Conservation (phyloP, 2,797 vertebrate species). For the Melanotaenia parkinsoni region DNA sequence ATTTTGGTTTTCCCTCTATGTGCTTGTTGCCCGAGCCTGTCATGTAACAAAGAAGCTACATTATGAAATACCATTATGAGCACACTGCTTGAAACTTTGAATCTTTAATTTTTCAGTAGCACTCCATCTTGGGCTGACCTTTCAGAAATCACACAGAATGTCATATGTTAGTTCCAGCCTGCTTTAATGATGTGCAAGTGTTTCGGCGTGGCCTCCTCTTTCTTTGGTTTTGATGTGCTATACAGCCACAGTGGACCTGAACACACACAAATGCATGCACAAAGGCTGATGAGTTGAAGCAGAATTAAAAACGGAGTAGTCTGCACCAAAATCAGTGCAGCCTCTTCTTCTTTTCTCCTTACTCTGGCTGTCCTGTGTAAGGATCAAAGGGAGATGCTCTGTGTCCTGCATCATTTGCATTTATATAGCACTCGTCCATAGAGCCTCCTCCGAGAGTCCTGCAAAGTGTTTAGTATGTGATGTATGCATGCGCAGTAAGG, state of each 20-base stretch:
- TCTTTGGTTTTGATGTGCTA: neutral
- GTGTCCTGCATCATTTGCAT: constrained; percentile 62
- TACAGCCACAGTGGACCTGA: constrained; percentile 1
- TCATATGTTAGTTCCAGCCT: constrained; percentile 46
- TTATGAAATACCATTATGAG: constrained; percentile 20
- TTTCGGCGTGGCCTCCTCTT: neutral
- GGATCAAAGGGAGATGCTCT: constrained; percentile 21
- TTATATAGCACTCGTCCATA: constrained; percentile 55
- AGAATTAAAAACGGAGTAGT: constrained; percentile 20
- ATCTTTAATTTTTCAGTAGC: constrained; percentile 28
- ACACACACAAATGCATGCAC: constrained; percentile 16
- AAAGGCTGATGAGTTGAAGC: neutral
- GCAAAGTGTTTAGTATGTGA: constrained; percentile 52
- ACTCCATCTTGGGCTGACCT: constrained; percentile 64
- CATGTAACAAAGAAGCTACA: constrained; percentile 8
- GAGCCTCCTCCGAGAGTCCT: constrained; percentile 26
- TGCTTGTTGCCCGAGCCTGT: constrained; percentile 1
- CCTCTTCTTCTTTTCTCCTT: neutral
- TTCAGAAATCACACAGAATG: constrained; percentile 59
- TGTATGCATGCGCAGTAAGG: constrained; percentile 20
- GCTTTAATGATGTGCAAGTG: constrained; percentile 43
- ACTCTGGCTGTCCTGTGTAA: constrained; percentile 13
- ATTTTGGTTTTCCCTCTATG: constrained; percentile 8
- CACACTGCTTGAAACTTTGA: constrained; percentile 34
- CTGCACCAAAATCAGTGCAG: neutral